phyloP scores from a whole-genome alignment of 2,888 invertebrate genomes.

The Calameuta pallipes region DNA sequence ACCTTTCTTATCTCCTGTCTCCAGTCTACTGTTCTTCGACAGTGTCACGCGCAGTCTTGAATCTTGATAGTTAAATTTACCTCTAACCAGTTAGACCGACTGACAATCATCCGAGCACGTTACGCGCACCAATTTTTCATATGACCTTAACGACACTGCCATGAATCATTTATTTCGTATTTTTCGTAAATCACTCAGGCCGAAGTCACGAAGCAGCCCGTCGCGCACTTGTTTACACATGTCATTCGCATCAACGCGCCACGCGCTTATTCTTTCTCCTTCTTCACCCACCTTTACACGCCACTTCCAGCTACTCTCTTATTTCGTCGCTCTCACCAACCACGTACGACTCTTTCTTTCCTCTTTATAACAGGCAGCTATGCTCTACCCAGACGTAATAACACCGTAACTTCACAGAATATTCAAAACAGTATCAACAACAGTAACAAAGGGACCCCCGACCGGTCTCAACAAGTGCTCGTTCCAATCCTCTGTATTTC shows the following conservation, averaged over 20 bases:
- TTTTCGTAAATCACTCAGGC: neutral
- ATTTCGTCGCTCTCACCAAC: neutral
- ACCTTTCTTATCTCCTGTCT: neutral
- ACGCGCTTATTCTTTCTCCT: constrained; percentile 23
- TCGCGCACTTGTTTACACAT: constrained; percentile 7
- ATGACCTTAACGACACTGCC: neutral
- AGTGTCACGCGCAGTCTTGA: neutral
- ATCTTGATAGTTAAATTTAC: neutral
- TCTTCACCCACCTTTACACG: constrained; percentile 17
- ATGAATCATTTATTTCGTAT: neutral
- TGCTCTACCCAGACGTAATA: neutral
- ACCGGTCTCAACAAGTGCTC: neutral
- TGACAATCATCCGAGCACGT: neutral
- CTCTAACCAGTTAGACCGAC: neutral
- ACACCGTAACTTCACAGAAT: neutral
- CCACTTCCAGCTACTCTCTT: neutral
- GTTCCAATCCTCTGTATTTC: neutral
- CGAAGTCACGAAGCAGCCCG: neutral
- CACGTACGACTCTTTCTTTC: neutral
- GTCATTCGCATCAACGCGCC: constrained; percentile 8
- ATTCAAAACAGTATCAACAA: neutral
- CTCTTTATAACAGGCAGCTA: neutral
- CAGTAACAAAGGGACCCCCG: neutral
- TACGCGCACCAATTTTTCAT: neutral
- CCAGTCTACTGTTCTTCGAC: neutral